Base-by-base conservation (phyloP, 1,140 invertebrate species). In the Oreohelix idahoensis region DNA sequence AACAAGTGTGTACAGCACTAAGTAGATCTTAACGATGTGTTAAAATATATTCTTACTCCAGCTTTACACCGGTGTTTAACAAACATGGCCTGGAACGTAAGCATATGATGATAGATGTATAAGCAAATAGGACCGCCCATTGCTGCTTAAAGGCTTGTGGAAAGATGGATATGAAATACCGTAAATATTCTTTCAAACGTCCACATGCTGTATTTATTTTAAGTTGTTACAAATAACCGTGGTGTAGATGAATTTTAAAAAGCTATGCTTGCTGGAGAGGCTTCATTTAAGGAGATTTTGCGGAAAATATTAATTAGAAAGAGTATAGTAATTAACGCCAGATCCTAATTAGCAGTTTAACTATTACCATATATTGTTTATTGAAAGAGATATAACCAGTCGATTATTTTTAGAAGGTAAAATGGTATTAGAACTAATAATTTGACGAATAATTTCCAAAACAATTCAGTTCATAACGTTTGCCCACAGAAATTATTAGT, bases 51-150 rank as follows among this genome's bases (percentile, higher is more conserved):
- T 66, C 63, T 32, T 29, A 66, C 63, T 66, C 5, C 29, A 2
- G 11, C 8, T 66, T 66, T 66, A 66, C 63, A 17, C 63, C 63
- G 8, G 63, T 32, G 63, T 66, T 66, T 66, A 66, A 66, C 63
- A 66, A 66, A 66, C 32, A 13, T 35, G 32, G 63, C 17, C 11
- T 66, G n/a, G 8, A 66, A 29, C 63, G 63, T 66, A 66, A 66
- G 29, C 63, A 66, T 0, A 29, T 17, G 8, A 29, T 35, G 63
- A 66, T 5, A 35, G n/a, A 58, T 4, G 32, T 66, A 35, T 66
- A 66, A 66, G 29, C 63, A 66, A 66, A 66, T 32, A 66, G n/a
- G 63, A 32, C 63, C 63, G n/a, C 63, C 42, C 75, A 58, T 58
- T 35, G 75, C 75, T 29, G n/a, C 23, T 53, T 49, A 35, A 51